Base-by-base conservation (phyloP, 2,113 vertebrate genomes). In the Hippocampus mohnikei region DNA sequence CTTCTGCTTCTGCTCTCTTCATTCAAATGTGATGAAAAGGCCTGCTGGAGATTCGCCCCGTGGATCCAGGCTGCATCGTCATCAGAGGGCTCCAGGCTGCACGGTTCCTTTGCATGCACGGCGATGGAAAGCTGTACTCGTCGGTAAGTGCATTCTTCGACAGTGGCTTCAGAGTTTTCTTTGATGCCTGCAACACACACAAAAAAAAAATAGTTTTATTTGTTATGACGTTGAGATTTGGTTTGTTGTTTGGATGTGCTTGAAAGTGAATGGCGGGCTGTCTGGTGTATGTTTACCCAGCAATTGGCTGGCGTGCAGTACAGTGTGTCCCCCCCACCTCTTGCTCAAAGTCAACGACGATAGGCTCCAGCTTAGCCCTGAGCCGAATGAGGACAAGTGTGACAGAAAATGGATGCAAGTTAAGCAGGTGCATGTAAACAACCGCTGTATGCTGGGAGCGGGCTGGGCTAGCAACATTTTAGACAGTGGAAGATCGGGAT, bases 41-140 rank as follows among this genome's bases (percentile, higher is more conserved):
- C 89, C 82, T 98, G 79, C 78, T 98, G 83, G 96, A 98, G 85
- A 97, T 99, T 73, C 87, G 92, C 25, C 91, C 95, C 0, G 94
- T 96, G 66, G 92, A 91, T 1, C 77, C 93, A 9, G 93, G 95
- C 46, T 89, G 90, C 29, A 95, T 99, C 72, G 95, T 89, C 78
- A 95, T 99, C 88, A 95, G 93, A 82, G 96, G 95, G 13, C 92
- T 95, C 23, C 89, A 84, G 46, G 93, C 94, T 46, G 88, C 91
- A 7, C 90, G 91, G 1, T 98, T 95, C 77, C 94, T 99, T 64
- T 99, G 97, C 82, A 97, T 98, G 91, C 92, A 91, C 13, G 87
- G 76, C 1, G 88, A 91, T 8, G 95, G 96, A 44, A 90, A 85
- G 76, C 86, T 98, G 33, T 94, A 88, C 10, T 95, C 95, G 55